Evolutionary conservation across 2,888 invertebrate species (phyloP).

Genomic region (Andrena bicolor): DNA sequence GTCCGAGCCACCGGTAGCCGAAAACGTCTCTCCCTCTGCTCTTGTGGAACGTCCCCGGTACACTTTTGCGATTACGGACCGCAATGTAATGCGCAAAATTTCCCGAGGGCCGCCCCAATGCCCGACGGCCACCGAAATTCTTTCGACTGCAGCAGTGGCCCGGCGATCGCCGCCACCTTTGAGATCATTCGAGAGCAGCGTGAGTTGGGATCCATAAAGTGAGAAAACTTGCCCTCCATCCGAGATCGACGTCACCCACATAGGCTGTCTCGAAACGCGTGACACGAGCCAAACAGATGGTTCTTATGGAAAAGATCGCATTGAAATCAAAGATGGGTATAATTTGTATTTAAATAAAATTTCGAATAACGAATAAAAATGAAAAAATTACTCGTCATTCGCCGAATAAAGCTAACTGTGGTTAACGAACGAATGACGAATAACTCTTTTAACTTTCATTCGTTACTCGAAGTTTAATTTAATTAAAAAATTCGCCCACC

Average conservation of each 20-base stretch:
- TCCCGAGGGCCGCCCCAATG: conserved; percentile 61
- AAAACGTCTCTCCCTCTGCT: not conserved
- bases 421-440: no score
- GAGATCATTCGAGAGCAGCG: conserved; percentile 40
- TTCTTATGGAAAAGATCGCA: not conserved
- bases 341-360: no score
- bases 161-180: conserved; percentile 24
- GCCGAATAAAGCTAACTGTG: no score
- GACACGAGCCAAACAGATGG: not conserved
- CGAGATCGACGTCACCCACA: no score
- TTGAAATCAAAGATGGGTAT: not conserved
- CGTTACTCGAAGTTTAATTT: no score
- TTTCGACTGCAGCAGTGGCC: not conserved
- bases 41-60: conserved; percentile 61
- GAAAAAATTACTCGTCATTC: no score
- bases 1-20: not conserved
- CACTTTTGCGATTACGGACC: conserved; percentile 81
- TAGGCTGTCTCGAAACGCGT: not conserved
- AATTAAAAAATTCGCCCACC: no score
- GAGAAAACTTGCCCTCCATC: conserved; percentile 13
- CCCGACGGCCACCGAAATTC: conserved; percentile 4
- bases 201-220: not conserved
- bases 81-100: conserved; percentile 81
- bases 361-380: no score
- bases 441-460: no score